Base-by-base conservation (phyloP, 1,140 invertebrate genomes). In the Drosophila sechellia region DNA sequence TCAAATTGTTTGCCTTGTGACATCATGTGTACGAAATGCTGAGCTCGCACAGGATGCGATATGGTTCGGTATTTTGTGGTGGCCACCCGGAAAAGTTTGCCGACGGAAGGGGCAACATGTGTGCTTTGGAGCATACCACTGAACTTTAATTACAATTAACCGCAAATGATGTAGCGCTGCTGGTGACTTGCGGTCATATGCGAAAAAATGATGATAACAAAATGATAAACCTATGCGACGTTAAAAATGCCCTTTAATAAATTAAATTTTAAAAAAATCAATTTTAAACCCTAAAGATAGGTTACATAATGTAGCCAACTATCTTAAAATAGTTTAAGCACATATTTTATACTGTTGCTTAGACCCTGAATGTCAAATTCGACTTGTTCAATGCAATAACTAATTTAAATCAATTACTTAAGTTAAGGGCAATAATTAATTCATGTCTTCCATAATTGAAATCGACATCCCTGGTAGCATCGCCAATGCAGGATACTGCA, bases 91-190 rank as follows among this genome's bases (percentile, higher is more conserved):
- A 15, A 40, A 52, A 17, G 56, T 15, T 22, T 4, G n/a, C 8
- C 13, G 46, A 35, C 0, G n/a, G 31, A 42, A 60, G 60, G 58
- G 66, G 40, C 58, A 64, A 53, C 78, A 81, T 72, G 55, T 83
- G 70, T 79, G 63, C 76, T 55, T 59, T 70, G 66, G 63, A 70
- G 76, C 76, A 76, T 69, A 66, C 61, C 75, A 75, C 79, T 73
- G 83, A 83, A 87, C 79, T 87, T 89, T 87, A 87, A 89, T 87
- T 87, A 87, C 83, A 87, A 77, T 79, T 83, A 79, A 87, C 84
- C 83, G 37, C 84, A 89, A 87, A 83, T 83, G 79, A 86, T 86
- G 83, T 81, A 69, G 79, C 83, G 63, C 63, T 56, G 69, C 78
- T 68, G 77, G 77, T 74, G 56, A 48, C 65, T 74, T 81, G 81